Evolutionary conservation across 1,140 invertebrate species (phyloP), one percentile per base, ranked within the genome.

Genomic region (Nephila pilipes): DNA sequence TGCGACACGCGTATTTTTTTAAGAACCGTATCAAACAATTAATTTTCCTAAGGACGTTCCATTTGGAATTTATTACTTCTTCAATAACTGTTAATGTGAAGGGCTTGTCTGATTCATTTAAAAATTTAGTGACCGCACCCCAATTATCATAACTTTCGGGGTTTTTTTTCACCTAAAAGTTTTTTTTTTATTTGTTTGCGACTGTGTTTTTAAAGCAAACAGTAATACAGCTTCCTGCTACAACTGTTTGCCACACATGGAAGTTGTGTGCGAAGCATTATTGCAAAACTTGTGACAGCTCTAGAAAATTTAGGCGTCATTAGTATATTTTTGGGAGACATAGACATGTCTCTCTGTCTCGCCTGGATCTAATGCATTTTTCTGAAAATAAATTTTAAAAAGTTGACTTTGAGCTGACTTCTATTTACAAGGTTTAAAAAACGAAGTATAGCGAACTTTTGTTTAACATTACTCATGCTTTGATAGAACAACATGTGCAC

Each of bases 61-160:
- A 22, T 80, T 16, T 8, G 4, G 12, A 60, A 69, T 81, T 60
- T 29, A 60, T 46, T 54, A 54, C 3, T 60, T 25, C 75, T 63
- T 75, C 89, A 90, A 90, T 90, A 90, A 90, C 79, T 55, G 55
- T n/a, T 90, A 90, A 90, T 90, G 89, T 58, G 57, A 29, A 46
- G 29, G 36, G 22, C 16, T 54, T 12, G 20, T 65, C 46, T 85
- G 55, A 89, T 89, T 89, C 36, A 79, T 55, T 79, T n/a, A 25
- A 79, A 36, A n/a, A 60, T 83, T 36, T 12, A 22, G 29, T 8
- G 75, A 46, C 89, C 89, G 55, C 89, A 60, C 89, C 89, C 89
- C 89, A 90, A 90, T 90, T 60, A 90, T 90, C 89, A 90, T 90
- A 63, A 80, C 55, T 90, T 90, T 81, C 18, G n/a, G n/a, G 14